A percentile compares a stretch with the other conserved stretches of the same genome.
Evolutionary conservation across 2,888 invertebrate genomes (phyloP).

Genomic region (Lasiommata megera): DNA sequence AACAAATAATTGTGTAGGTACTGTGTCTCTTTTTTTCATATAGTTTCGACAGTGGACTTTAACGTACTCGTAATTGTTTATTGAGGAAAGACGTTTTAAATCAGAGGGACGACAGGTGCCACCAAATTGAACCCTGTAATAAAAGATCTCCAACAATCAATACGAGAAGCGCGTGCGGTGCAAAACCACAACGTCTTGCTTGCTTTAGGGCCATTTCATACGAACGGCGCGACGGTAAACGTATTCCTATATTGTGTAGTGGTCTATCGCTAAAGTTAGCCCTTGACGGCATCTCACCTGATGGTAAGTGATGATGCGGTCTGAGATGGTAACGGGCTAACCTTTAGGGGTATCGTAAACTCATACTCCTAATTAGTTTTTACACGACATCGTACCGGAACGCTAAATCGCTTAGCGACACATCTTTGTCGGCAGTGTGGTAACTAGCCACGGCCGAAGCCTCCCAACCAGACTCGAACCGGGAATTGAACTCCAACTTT

Average conservation of each 20-base stretch:
- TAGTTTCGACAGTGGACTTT: slow-evolving; percentile 8
- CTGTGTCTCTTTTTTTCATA: neutral
- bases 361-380: no score
- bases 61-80: slow-evolving; percentile 21
- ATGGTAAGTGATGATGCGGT: no score
- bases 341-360: no score
- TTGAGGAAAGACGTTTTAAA: slow-evolving; percentile 29
- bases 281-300: no score
- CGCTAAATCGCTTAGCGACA: no score
- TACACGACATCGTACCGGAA: no score
- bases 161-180: slow-evolving; percentile 54
- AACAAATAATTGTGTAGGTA: neutral
- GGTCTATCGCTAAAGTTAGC: neutral
- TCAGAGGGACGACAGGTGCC: slow-evolving; percentile 28
- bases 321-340: no score
- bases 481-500: no score
- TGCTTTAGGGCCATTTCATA: slow-evolving; percentile 35
- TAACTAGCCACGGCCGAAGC: no score
- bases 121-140: slow-evolving; percentile 31
- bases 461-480: no score
- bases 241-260: neutral
- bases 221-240: neutral
- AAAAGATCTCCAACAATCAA: slow-evolving; percentile 43
- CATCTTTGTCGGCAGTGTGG: no score
- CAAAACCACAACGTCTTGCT: slow-evolving; percentile 57